A percentile compares a stretch with the other conserved stretches of the same genome.
Evolutionary conservation across 2,888 invertebrate species (phyloP).

Genomic region (Plutella xylostella): DNA sequence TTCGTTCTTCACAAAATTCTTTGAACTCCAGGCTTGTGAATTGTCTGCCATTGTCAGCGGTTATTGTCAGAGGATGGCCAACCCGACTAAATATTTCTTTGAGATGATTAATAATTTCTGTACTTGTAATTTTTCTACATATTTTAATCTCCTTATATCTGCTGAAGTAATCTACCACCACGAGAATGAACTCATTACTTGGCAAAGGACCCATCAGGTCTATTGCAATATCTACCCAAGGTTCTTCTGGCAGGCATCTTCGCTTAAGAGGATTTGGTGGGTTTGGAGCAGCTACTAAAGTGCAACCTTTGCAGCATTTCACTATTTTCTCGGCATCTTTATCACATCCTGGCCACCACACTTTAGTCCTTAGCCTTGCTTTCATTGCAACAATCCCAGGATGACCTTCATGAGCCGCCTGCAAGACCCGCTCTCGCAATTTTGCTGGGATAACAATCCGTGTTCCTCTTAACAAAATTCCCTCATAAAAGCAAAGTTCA

Average conservation of each 20-base stretch:
- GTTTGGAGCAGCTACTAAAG: conserved; percentile 15
- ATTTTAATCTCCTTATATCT: conserved; percentile 10
- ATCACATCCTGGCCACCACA: conserved; percentile 33
- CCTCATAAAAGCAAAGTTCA: conserved; percentile 24
- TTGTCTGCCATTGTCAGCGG: conserved; percentile 21
- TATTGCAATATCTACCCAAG: conserved; percentile 9
- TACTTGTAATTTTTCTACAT: background rate
- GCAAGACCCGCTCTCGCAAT: conserved; percentile 14
- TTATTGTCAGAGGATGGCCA: conserved; percentile 17
- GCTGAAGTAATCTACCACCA: conserved; percentile 8
- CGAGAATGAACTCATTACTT: conserved; percentile 4
- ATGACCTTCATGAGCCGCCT: conserved; percentile 29
- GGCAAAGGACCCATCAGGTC: conserved; percentile 11
- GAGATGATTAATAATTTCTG: conserved; percentile 1
- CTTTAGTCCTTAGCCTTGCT: conserved; percentile 27
- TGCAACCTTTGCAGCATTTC: conserved; percentile 19
- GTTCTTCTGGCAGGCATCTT: conserved; percentile 8
- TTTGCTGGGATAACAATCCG: conserved; percentile 20
- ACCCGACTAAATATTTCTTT: conserved; percentile 13
- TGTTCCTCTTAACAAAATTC: conserved; percentile 18
- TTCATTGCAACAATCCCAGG: conserved; percentile 33
- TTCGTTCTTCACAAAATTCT: conserved; percentile 13
- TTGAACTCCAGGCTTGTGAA: conserved; percentile 20
- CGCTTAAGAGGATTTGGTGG: conserved; percentile 11
- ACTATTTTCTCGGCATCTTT: conserved; percentile 19